A percentile compares a stretch with the other conserved stretches of the same genome.
These are phyloP conservation scores for Anthopleura xanthogrammica DNA, from an alignment of 92 coral and sea anemone genomes.

Conservation along the genomic window DNA sequence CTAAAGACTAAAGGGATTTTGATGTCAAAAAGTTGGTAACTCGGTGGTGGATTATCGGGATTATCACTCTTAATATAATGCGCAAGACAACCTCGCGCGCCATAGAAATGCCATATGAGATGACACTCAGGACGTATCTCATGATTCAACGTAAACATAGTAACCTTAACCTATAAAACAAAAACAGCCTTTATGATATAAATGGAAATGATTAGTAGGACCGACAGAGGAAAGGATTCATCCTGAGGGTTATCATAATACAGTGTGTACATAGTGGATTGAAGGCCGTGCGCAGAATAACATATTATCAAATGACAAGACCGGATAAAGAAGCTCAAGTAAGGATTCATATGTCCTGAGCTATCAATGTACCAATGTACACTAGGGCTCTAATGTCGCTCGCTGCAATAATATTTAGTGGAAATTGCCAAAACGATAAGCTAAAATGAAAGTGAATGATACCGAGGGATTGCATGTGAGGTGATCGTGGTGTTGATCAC, in stretches of 20 bases:
- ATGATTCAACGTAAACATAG: background rate
- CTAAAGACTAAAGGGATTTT: no score
- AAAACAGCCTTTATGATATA: background rate
- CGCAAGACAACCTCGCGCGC: background rate
- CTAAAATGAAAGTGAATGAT: background rate
- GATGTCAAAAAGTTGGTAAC: no score
- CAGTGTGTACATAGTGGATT: background rate
- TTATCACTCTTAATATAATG: background rate
- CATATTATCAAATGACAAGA: background rate
- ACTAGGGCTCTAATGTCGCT: background rate
- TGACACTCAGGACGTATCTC: background rate
- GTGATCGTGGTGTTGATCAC: background rate
- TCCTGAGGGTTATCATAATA: background rate
- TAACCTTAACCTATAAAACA: background rate
- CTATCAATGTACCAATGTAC: conserved; percentile 12
- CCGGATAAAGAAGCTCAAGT: background rate
- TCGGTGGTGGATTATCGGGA: background rate
- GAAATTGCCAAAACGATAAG: background rate
- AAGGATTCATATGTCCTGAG: conserved; percentile 3
- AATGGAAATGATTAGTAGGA: background rate
- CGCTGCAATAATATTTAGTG: conserved; percentile 18
- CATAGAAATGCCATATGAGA: background rate
- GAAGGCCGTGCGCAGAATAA: background rate
- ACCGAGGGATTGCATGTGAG: background rate
- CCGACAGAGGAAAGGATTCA: background rate